Evolutionary conservation across 2,797 vertebrate genomes (phyloP), one percentile per base, ranked within the genome.

Genomic region (Halcyon chelicuti): DNA sequence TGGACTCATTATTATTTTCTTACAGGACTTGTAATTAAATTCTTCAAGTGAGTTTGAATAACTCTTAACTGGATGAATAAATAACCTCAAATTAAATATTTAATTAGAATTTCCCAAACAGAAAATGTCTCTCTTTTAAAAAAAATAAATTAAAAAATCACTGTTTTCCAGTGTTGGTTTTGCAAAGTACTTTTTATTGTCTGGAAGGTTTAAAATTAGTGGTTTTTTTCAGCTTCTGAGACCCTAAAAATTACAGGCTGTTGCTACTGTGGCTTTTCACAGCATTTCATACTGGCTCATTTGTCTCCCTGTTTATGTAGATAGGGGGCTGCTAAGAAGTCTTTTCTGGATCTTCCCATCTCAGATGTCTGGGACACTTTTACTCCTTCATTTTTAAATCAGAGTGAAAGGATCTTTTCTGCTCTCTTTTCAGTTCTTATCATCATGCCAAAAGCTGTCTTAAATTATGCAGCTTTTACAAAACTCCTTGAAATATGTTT

Each of bases 381-480:
- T 88, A 54, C 70, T 84, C 82, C 72, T 77, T 89, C 7, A 0
- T 83, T 96, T 75, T 83, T 62, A 91, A 91, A 72, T 86, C 29
- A 75, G 61, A 95, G 40, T 68, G 72, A 94, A 96, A 90, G 37
- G 68, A 73, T 65, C 68, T 88, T 92, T 96, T 94, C 72, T 92
- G 68, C n/a, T 91, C 18, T 79, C 77, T 89, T 92, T 90, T 93
- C 54, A 68, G 57, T 89, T 86, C 63, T 95, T 94, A 91, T 94
- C 72, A 73, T 83, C 68, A 51, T 63, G 88, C 81, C 85, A 92
- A 96, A 95, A 83, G 89, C 89, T 95, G 90, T 90, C 84, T 94
- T 75, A 72, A 94, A 96, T 96, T 93, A 96, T 25, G 62, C 81
- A 60, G 85, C 37, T 86, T 97, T 96, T 94, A 66, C 54, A 94